phyloP scores from a whole-genome alignment of 2,113 vertebrate genomes.

The Probosciger aterrimus region DNA sequence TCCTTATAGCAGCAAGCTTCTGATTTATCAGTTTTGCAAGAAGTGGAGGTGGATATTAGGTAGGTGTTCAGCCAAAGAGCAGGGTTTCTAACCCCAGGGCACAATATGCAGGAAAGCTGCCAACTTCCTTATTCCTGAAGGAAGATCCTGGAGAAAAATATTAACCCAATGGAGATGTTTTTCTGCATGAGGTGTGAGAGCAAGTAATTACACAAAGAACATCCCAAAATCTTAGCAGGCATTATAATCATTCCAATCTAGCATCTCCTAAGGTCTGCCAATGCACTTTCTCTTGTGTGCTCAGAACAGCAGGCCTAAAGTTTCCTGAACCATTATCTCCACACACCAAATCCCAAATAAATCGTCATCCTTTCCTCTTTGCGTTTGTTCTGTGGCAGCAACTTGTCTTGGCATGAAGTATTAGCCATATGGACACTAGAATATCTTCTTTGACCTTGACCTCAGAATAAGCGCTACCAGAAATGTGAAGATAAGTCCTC shows the following conservation, averaged over 20 bases:
- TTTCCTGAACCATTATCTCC: slow-evolving; percentile 6
- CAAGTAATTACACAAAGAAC: not conserved
- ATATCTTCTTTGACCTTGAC: slow-evolving; percentile 62
- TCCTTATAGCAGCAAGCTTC: not conserved
- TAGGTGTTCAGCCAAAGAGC: not conserved
- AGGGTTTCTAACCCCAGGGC: not conserved
- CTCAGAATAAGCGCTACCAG: slow-evolving; percentile 2
- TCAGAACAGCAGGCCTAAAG: not conserved
- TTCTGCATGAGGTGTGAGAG: not conserved
- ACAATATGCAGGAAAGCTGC: not conserved
- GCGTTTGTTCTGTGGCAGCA: slow-evolving; percentile 38
- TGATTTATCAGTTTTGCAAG: not conserved
- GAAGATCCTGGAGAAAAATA: not conserved
- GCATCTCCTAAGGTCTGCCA: not conserved
- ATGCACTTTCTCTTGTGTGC: not conserved
- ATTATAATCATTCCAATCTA: not conserved
- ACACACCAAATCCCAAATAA: slow-evolving; percentile 9
- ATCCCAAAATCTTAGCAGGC: not conserved
- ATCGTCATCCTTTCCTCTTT: not conserved
- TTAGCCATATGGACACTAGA: slow-evolving; percentile 46
- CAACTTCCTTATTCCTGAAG: not conserved
- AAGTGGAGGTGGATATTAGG: not conserved
- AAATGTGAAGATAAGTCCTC: not conserved
- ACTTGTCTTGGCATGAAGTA: slow-evolving; percentile 50
- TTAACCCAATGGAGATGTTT: not conserved